phyloP scores from a whole-genome alignment of 2,888 invertebrate genomes.

The Xestia sexstrigata region DNA sequence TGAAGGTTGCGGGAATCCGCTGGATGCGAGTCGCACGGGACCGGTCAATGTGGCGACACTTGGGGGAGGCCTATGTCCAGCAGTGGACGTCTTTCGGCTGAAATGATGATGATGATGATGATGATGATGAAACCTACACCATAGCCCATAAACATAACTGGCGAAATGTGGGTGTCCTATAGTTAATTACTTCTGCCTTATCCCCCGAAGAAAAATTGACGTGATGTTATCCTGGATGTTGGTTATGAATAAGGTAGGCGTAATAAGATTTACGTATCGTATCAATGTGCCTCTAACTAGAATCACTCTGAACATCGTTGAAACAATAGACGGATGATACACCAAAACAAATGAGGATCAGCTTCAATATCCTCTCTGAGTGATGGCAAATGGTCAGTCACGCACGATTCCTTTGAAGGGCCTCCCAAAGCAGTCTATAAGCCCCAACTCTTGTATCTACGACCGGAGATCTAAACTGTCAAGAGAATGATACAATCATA shows the following conservation, averaged over 20 bases:
- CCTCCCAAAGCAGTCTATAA: not conserved
- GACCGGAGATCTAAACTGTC: constrained; percentile 16
- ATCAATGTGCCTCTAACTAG: not conserved
- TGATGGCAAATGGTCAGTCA: not conserved
- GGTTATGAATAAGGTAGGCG: not conserved
- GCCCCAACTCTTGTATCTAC: constrained; percentile 8
- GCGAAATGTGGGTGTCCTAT: not conserved
- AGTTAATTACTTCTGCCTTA: not conserved
- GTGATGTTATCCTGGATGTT: not conserved
- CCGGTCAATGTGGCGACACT: too few relatives aligned
- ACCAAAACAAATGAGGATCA: not conserved
- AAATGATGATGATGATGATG: too few relatives aligned
- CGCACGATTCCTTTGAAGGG: not conserved
- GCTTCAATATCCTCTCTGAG: not conserved
- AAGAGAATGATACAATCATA: constrained; percentile 30
- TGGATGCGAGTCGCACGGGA: too few relatives aligned
- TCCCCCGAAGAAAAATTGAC: not conserved
- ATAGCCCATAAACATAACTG: not conserved
- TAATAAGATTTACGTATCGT: not conserved
- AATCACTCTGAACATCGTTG: not conserved
- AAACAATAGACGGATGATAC: not conserved
- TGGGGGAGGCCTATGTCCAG: too few relatives aligned
- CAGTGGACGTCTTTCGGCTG: too few relatives aligned
- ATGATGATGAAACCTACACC: too few relatives aligned
- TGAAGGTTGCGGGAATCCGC: too few relatives aligned